A percentile compares a stretch with the other conserved stretches of the same genome.
Evolutionary conservation across 2,888 invertebrate species (phyloP).

Genomic region (Tetramorium bicarinatum): DNA sequence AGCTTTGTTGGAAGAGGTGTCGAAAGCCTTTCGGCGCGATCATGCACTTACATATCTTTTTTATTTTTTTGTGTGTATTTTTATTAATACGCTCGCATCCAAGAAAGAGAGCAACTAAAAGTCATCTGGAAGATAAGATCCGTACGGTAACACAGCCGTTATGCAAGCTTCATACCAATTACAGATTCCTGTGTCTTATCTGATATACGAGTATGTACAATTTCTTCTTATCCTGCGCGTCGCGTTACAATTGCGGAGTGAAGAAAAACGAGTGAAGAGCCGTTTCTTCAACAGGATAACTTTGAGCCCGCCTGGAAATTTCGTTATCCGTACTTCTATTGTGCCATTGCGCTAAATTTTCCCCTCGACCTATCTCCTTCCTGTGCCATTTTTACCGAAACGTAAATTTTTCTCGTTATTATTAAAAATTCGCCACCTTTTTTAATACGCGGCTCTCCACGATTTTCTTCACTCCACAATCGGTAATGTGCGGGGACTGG

Average conservation of each 20-base stretch:
- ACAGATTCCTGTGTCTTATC: constrained; percentile 65
- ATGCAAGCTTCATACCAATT: constrained; percentile 77
- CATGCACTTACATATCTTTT: constrained; percentile 20
- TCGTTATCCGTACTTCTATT: not conserved
- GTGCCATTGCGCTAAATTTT: not conserved
- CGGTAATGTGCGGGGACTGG: constrained; percentile 10
- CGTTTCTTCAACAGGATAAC: not conserved
- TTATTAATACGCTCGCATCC: constrained; percentile 28
- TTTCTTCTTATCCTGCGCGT: constrained; percentile 31
- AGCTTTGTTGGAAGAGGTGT: constrained; percentile 7
- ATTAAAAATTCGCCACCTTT: not conserved
- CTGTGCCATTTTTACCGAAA: not conserved
- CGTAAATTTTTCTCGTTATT: not conserved
- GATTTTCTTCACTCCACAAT: constrained; percentile 38
- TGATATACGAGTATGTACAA: constrained; percentile 49
- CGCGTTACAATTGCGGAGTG: constrained; percentile 39
- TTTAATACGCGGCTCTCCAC: not conserved
- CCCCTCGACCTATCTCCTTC: not conserved
- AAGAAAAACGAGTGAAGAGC: not conserved
- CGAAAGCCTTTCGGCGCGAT: constrained; percentile 40
- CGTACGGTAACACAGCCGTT: constrained; percentile 80
- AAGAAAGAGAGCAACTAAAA: constrained; percentile 54
- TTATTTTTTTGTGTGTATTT: not conserved
- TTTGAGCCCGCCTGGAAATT: not conserved
- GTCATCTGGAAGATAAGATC: constrained; percentile 78